Evolutionary conservation across 2,888 invertebrate species (phyloP).

Genomic region (Phaedon cochleariae): DNA sequence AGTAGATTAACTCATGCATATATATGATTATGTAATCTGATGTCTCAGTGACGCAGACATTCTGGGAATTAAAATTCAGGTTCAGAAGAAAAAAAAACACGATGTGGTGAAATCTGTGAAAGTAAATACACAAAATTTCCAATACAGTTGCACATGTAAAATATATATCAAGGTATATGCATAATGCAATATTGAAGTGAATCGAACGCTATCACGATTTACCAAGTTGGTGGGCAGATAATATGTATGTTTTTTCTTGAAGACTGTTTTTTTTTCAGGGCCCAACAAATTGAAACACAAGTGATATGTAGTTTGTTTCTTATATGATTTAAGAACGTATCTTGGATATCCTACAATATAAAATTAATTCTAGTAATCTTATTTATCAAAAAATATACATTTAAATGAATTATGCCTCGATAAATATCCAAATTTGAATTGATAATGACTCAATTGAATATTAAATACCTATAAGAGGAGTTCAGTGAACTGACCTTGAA

Average conservation of each 20-base stretch:
- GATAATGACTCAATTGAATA: too few relatives aligned
- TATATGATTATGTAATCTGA: neutral
- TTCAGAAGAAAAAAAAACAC: conserved; percentile 24
- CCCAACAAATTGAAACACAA: too few relatives aligned
- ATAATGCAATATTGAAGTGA: neutral
- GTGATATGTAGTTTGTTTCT: too few relatives aligned
- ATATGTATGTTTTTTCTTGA: too few relatives aligned
- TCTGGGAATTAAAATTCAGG: conserved; percentile 23
- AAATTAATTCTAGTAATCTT: too few relatives aligned
- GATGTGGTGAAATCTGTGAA: conserved; percentile 33
- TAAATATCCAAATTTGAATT: neutral
- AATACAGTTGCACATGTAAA: conserved; percentile 25
- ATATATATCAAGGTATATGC: conserved; percentile 8
- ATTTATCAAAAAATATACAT: too few relatives aligned
- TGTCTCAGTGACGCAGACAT: neutral
- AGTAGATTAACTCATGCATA: too few relatives aligned
- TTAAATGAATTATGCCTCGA: neutral
- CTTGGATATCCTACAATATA: too few relatives aligned
- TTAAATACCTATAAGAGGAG: neutral
- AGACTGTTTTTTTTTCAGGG: too few relatives aligned
- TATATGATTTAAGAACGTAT: too few relatives aligned
- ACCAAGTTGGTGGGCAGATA: neutral
- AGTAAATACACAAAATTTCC: conserved; percentile 35
- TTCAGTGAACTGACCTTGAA: neutral
- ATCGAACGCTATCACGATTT: neutral